Evolutionary conservation across 2,888 invertebrate genomes (phyloP).

Genomic region (Caenorhabditis afra): DNA sequence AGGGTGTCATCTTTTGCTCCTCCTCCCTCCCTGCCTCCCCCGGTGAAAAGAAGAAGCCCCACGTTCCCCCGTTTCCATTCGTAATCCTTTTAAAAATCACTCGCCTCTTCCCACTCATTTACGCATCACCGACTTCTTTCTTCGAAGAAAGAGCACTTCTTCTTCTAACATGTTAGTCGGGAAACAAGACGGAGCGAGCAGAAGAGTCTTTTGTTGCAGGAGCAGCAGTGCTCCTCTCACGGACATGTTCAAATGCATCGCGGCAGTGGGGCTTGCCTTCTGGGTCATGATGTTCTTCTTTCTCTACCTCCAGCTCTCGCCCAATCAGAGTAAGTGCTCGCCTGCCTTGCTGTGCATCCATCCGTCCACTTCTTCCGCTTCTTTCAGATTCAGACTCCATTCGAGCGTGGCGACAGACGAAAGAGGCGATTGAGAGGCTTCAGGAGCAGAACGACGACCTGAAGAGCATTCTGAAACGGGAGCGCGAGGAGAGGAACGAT

Average conservation of each 20-base stretch:
- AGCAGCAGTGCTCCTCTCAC: conserved; percentile 36
- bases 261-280: conserved; percentile 48
- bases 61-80: no score
- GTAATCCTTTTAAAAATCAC: no score
- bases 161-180: conserved; percentile 3
- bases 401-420: conserved; percentile 50
- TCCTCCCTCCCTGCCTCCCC: not conserved
- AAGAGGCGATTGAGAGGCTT: conserved; percentile 51
- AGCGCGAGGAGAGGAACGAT: conserved; percentile 52
- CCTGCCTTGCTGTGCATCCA: not conserved
- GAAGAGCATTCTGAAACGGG: conserved; percentile 57
- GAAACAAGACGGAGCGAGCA: no score
- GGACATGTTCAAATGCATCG: conserved; percentile 57
- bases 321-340: conserved; percentile 22
- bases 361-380: not conserved
- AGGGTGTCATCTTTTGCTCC: conserved; percentile 10
- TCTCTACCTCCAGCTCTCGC: conserved; percentile 44
- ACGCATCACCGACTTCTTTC: no score
- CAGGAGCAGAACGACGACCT: conserved; percentile 63
- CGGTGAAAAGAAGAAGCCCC: no score
- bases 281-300: conserved; percentile 58
- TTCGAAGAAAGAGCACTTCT: no score
- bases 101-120: no score
- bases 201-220: conserved; percentile 36
- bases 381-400: conserved; percentile 27